Base-by-base conservation (phyloP, 2,888 invertebrate genomes). In the Synergus itoensis region DNA sequence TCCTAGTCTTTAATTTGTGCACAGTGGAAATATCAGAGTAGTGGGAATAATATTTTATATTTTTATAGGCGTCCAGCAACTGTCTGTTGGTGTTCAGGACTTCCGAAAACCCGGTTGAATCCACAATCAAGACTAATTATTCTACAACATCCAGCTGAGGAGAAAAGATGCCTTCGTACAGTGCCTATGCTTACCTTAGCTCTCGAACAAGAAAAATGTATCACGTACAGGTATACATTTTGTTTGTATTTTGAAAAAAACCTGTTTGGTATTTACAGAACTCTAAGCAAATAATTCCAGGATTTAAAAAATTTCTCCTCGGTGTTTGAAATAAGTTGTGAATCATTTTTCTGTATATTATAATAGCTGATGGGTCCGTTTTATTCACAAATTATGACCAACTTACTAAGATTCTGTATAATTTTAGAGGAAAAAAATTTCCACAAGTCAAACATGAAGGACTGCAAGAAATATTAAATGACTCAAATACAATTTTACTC, bases 101-200 rank as follows among this genome's bases (percentile, higher is more conserved):
- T 98, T 82, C 98, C 98, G 9, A 93, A 94, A 77, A 94, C 94
- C 77, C 95, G 95, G 65, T 89, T 98, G 43, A 91, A 92, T 78
- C 96, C 97, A 16, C 93, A 93, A 77, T 96, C 97, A 80, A 94
- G 94, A 87, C 94, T 98, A 69, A 95, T 98, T 84, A 94, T 98
- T 80, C 93, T 98, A 9, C 98, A 98, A 92, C 98, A 98, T 93
- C 98, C 98, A 16, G 98, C 97, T 81, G 98, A 98, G 94, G 97
- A 97, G 89, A 97, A 97, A 90, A 94, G 98, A 86, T 96, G 97
- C 87, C 93, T 98, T 65, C 95, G 97, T 77, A 99, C 98, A 45
- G 98, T 97, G 18, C 96, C 97, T 14, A 99, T 99, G 97, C 93
- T 99, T 48, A 94, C 95, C 86, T 93, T 97, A 77, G 96, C 97